Percentiles rank a stretch among this genome's conserved stretches.
phyloP scores from a whole-genome alignment of 2,113 vertebrate species.

The Oophaga pumilio region DNA sequence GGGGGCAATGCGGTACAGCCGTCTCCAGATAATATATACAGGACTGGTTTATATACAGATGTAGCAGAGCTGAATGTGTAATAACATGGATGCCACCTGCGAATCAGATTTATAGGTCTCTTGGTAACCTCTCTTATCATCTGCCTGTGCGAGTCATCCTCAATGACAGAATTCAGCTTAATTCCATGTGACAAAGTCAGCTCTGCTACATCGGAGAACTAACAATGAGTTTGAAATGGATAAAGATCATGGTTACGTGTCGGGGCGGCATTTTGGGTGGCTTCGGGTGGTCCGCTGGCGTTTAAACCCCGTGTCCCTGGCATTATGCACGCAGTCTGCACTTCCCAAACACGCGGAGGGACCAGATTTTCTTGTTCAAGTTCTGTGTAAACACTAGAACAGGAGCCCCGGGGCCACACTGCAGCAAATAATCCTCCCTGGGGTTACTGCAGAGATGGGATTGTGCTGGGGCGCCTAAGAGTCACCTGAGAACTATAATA shows the following conservation, averaged over 20 bases:
- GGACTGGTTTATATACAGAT: not conserved
- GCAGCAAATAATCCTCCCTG: not conserved
- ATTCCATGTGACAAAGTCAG: not conserved
- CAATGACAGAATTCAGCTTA: not conserved
- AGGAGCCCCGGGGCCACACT: not conserved
- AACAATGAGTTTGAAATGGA: not conserved
- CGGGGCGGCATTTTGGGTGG: not conserved
- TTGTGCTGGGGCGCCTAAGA: not conserved
- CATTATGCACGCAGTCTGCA: no score
- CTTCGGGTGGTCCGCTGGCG: not conserved
- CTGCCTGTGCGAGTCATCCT: no score
- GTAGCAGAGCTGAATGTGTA: not conserved
- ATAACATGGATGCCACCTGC: not conserved
- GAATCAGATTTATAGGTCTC: not conserved
- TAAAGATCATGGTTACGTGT: not conserved
- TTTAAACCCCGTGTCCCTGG: not conserved
- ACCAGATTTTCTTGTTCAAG: conserved; percentile 10
- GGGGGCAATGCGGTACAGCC: not conserved
- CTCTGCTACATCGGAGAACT: not conserved
- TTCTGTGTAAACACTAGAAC: not conserved
- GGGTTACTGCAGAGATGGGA: not conserved
- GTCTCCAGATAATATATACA: not conserved
- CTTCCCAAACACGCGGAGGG: not conserved
- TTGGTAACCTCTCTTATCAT: no score
- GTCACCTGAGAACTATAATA: not conserved